Evolutionary conservation across 2,113 vertebrate species (phyloP), one percentile per base, ranked within the genome.

Genomic region (Pseudopipra pipra): DNA sequence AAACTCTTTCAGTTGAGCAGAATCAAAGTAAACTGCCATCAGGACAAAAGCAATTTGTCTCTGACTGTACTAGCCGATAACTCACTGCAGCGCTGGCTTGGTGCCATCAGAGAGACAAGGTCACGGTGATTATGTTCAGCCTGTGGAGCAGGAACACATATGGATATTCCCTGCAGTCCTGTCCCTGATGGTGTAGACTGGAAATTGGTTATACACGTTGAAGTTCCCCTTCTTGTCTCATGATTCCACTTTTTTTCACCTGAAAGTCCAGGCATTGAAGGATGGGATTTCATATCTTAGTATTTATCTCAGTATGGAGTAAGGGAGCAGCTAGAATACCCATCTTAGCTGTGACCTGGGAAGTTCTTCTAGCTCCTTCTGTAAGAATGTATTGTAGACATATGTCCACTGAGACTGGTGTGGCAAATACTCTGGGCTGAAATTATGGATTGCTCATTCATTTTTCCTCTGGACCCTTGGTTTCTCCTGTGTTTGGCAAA

Each of bases 11-110:
- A 44, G 44, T 27, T 46, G 30, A 67, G 9, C 43, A 85, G 72
- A 73, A 84, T 80, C 41, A 59, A 14, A 35, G 56, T 21, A 83
- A 91, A 33, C 19, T 61, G 27, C 10, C 47, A 44, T 33, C 14
- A 28, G 24, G 8, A 54, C 22, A 47, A 51, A 88, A 56, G 4
- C 15, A 66, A 30, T 84, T 76, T 92, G 5, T 41, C 31, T 54
- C 56, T 85, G 41, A 7, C n/a, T 68, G 61, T 18, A 19, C 55
- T 51, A 52, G 47, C 47, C 87, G 44, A 49, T 56, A 92, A 75
- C 39, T 23, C 33, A 24, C 0, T 4, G 56, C 1, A 1, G 12
- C 27, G 11, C 6, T 52, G 52, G 20, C 33, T 65, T 67, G 30
- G 8, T 73, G 72, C 31, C 0, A 0, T 55, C 49, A 63, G 23